A percentile compares a stretch with the other conserved stretches of the same genome.
These are phyloP conservation scores for Poeciliopsis turneri DNA, from an alignment of 2,797 vertebrate genomes.

Conservation along the genomic window DNA sequence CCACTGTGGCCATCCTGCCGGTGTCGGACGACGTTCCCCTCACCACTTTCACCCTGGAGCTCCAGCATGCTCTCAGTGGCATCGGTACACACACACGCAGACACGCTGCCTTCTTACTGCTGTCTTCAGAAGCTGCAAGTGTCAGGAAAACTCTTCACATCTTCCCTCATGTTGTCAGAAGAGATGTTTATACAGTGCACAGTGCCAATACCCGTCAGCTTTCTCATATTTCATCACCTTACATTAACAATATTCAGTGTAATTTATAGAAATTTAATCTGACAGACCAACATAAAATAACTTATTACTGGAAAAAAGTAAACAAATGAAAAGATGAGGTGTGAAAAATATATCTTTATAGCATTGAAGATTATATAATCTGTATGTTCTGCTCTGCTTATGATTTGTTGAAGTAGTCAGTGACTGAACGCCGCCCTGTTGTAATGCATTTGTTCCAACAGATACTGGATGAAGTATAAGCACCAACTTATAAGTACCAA, in stretches of 20 bases:
- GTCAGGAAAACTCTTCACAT: neutral
- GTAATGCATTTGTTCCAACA: no score
- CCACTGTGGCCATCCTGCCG: slow-evolving; percentile 90
- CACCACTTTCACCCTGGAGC: slow-evolving; percentile 90
- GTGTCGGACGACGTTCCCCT: slow-evolving; percentile 93
- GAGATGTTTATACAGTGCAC: neutral
- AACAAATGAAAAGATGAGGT: neutral
- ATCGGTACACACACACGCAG: slow-evolving; percentile 79
- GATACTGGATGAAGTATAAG: no score
- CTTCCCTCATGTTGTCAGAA: neutral
- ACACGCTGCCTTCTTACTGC: neutral
- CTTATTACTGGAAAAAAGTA: neutral
- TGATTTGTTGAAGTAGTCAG: neutral
- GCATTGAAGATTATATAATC: no score
- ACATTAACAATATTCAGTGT: neutral
- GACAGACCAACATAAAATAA: neutral
- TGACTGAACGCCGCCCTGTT: neutral
- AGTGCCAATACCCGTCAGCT: neutral
- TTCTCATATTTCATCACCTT: neutral
- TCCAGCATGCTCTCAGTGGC: slow-evolving; percentile 88
- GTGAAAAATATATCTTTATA: no score
- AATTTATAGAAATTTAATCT: neutral
- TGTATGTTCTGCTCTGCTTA: no score
- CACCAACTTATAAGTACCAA: no score
- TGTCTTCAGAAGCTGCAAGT: neutral